A percentile compares a stretch with the other conserved stretches of the same genome.
Conservation (phyloP, 2,888 invertebrate genomes). For the Amphipoea lucens region DNA sequence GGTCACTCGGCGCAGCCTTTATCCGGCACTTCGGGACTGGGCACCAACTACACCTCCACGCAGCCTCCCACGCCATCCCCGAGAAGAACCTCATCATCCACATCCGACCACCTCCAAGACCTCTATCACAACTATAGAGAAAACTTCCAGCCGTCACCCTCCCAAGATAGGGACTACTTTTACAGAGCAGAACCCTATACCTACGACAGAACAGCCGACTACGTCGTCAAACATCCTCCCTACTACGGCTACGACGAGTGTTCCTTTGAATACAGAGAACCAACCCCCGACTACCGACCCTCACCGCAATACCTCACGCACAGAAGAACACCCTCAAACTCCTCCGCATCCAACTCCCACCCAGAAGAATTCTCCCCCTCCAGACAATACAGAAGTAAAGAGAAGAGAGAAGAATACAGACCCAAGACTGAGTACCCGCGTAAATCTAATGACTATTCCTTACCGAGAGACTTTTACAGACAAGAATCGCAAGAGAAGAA, state of each 20-base stretch:
- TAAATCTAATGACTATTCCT: constrained; percentile 81
- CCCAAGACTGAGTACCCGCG: constrained; percentile 83
- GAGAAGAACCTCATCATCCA: constrained; percentile 92
- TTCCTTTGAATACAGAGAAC: constrained; percentile 83
- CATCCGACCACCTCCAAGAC: constrained; percentile 92
- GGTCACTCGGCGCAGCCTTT: constrained; percentile 88
- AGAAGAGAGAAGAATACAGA: constrained; percentile 77
- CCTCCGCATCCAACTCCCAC: constrained; percentile 91
- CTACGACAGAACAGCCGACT: constrained; percentile 86
- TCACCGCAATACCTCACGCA: constrained; percentile 89
- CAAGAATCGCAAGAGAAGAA: constrained; percentile 80
- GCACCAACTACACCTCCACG: constrained; percentile 89
- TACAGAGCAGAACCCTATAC: constrained; percentile 81
- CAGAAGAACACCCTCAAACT: constrained; percentile 94
- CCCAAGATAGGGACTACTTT: constrained; percentile 81
- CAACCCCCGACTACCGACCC: constrained; percentile 81
- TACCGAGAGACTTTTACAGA: constrained; percentile 83
- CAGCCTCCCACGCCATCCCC: constrained; percentile 92
- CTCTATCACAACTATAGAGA: constrained; percentile 89
- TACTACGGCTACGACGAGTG: constrained; percentile 85
- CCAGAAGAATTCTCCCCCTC: constrained; percentile 87
- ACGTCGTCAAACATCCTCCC: constrained; percentile 85
- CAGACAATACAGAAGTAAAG: constrained; percentile 78
- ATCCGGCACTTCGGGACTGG: constrained; percentile 88
- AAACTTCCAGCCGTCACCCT: constrained; percentile 84